Evolutionary conservation across 2,888 invertebrate genomes (phyloP), one percentile per base, ranked within the genome.

Genomic region (Dysmachus trigonus): DNA sequence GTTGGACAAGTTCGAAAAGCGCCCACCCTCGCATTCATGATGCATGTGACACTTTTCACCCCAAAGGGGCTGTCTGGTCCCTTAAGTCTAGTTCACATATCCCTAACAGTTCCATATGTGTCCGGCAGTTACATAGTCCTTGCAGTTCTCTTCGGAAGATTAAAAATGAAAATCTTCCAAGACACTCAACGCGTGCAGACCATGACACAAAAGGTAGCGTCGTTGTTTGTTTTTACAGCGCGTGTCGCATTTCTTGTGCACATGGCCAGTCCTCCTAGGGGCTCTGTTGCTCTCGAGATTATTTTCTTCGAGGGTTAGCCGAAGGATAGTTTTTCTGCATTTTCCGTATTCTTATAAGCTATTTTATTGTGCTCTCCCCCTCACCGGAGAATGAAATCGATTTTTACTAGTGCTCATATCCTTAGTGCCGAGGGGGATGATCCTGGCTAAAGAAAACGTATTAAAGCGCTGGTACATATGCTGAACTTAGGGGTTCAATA

Each of bases 321-420:
- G 62, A 62, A n/a, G 22, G 38, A 74, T 74, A 74, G 74, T 76
- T 41, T 41, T 76, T 18, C 33, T 76, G n/a, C 18, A 38, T 38
- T 76, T 76, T 27, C 18, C 22, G 4, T 76, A 38, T 76, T 22
- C 41, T 76, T 38, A n/a, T n/a, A 76, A 62, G 62, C 62, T 8
- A 76, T 38, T 41, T 76, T 10, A 76, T 18, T 8, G 22, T 22
- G 22, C 41, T 8, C 18, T 27, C 62, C 62, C 62, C 62, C 62
- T 33, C 22, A n/a, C 6, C 7, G 1, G 13, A 38, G 35, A 38
- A 76, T 76, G n/a, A 76, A 76, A 76, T 76, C 76, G 76, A 76
- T 76, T 76, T 76, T 38, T 38, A 76, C 76, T 76, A 38, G 76
- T 47, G 47, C 18, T 76, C 38, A 76, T 76, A 18, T 76, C 38